Base-by-base conservation (phyloP, 2,113 vertebrate species). In the Oncorhynchus kisutch region DNA sequence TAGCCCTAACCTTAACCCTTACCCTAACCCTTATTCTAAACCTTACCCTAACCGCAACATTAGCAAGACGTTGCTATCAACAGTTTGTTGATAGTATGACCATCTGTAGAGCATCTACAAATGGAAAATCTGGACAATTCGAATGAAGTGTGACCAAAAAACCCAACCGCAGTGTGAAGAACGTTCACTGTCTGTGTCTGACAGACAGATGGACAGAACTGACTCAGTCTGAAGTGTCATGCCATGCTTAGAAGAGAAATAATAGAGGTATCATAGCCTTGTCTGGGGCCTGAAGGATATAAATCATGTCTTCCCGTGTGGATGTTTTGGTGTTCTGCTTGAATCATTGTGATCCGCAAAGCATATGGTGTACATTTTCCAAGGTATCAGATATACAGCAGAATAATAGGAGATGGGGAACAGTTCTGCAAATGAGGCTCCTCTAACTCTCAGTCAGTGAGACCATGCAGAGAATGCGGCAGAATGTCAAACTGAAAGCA, bases 361-460 rank as follows among this genome's bases (percentile, higher is more conserved):
- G 85, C 91, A 92, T 79, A 92, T 94, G 92, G 78, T 81, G 89
- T 84, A 92, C 82, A 79, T 90, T 90, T 90, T 90, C 86, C 87
- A 87, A 88, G 84, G 84, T 90, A 90, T 92, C 88, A 83, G 67
- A 82, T 90, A 90, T 81, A 89, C 87, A 78, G 76, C 64, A 67
- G 78, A 84, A 88, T 82, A 88, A 90, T 75, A 81, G 73, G 79
- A 85, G 82, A 75, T 80, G 81, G 76, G 77, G 79, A 85, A 87
- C 81, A 45, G 77, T 84, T 86, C 48, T 24, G 68, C 18, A 71
- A 78, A 64, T 27, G 39, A 60, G 72, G 48, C 7, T 22, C 74
- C 79, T 78, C 81, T 75, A 75, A 70, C 25, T 70, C 79, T 66
- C 5, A 13, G 77, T 76, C 77, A 76, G 2, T 2, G 16, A 76